phyloP scores from a whole-genome alignment of 2,113 vertebrate genomes.

The Poeciliopsis occidentalis region DNA sequence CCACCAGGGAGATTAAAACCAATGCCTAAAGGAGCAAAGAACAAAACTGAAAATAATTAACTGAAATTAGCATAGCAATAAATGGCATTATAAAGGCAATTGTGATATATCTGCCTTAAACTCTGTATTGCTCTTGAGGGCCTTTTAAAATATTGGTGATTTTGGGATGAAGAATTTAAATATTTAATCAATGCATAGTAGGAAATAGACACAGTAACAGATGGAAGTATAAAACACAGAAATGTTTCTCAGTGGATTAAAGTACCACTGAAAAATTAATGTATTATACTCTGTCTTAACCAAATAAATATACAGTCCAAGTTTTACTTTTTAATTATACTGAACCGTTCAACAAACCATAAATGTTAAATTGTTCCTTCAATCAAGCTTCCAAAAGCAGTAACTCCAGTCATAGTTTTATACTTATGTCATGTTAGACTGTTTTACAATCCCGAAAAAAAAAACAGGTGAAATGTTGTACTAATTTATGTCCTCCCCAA shows the following conservation, averaged over 20 bases:
- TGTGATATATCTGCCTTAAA: slow-evolving; percentile 73
- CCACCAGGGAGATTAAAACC: slow-evolving; percentile 78
- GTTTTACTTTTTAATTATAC: background rate
- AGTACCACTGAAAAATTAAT: too few species aligned
- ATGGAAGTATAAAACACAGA: too few species aligned
- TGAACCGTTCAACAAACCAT: background rate
- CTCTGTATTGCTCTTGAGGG: slow-evolving; percentile 69
- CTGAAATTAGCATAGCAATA: slow-evolving; percentile 78
- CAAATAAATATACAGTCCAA: background rate
- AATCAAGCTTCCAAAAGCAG: background rate
- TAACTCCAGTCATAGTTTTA: background rate
- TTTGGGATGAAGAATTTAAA: slow-evolving; percentile 32
- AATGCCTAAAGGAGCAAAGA: slow-evolving; percentile 77
- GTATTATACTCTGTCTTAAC: too few species aligned
- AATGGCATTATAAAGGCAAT: slow-evolving; percentile 77
- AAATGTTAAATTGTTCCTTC: background rate
- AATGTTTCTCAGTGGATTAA: too few species aligned
- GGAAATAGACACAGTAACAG: background rate
- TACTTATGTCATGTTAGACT: background rate
- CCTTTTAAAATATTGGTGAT: slow-evolving; percentile 53
- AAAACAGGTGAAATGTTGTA: background rate
- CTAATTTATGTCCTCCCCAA: background rate
- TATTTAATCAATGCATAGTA: slow-evolving; percentile 2
- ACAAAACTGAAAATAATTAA: slow-evolving; percentile 81
- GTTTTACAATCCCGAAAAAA: background rate